These are phyloP conservation scores for Zapornia atra DNA, from an alignment of 2,113 vertebrate species.

Conservation along the genomic window DNA sequence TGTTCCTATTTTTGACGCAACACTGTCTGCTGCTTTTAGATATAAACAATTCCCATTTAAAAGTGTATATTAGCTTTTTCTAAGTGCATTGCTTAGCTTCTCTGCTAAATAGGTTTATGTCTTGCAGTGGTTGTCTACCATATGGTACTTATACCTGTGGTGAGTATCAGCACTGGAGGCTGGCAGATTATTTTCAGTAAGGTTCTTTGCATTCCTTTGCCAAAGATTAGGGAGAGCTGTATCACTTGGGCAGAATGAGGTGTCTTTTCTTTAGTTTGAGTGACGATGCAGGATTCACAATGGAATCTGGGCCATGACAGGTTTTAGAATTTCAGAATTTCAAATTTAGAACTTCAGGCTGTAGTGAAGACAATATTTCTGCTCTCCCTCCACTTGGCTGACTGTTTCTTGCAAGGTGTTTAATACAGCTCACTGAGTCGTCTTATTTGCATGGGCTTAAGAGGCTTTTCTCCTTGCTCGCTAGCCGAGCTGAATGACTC, in stretches of 20 bases:
- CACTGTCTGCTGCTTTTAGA: background rate
- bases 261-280: background rate
- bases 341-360: background rate
- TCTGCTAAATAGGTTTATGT: background rate
- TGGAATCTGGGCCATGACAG: background rate
- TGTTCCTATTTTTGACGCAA: background rate
- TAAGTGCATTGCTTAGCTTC: background rate
- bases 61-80: background rate
- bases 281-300: background rate
- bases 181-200: background rate
- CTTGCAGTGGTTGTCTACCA: background rate
- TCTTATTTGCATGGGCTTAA: background rate
- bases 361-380: background rate
- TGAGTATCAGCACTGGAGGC: background rate
- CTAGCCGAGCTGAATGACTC: constrained; percentile 34
- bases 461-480: background rate
- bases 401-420: background rate
- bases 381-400: background rate
- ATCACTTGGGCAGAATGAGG: background rate
- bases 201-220: background rate
- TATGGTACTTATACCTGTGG: background rate
- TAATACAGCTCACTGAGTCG: background rate
- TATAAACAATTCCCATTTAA: background rate
- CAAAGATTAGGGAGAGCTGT: background rate
- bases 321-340: background rate